Evolutionary conservation across 2,797 vertebrate genomes (phyloP), one percentile per base, ranked within the genome.

Genomic region (Aselliscus stoliczkanus): DNA sequence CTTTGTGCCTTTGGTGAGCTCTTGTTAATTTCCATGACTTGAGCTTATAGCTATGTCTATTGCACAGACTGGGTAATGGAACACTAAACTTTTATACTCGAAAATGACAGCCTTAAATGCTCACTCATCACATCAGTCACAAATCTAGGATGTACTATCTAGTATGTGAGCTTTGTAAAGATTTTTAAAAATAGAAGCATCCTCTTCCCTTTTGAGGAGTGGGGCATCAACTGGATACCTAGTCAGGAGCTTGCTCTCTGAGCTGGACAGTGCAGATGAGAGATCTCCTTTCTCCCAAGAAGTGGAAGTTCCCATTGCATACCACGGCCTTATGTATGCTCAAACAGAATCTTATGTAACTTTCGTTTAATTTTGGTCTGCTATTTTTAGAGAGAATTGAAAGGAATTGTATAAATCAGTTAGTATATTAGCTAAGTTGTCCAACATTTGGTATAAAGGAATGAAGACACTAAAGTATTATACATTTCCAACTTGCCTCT

Each of bases 61-160:
- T 91, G 96, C 97, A 96, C 93, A 97, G 90, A 97, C 95, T 97
- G 97, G 95, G 85, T 97, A 96, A 97, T 93, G 92, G 89, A 97
- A 96, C 97, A 98, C 95, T 97, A 97, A 96, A 97, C 80, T 97
- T 93, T 96, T 92, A 97, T 97, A 97, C 97, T 98, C 97, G 97
- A 98, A 96, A 97, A 97, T 90, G 97, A 97, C 97, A 96, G 97
- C 97, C 97, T 97, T 98, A 98, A 97, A 94, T 97, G 97, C n/a
- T n/a, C n/a, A n/a, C n/a, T n/a, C n/a, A 7, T 96, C 95, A 7
- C 27, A 96, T 76, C 94, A 96, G 97, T 96, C 97, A 98, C 95
- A 97, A 96, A 96, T 77, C 90, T 94, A 94, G 85, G 86, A 96
- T 96, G 95, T 88, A 94, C 83, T 95, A 92, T 97, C 88, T 95